Percentiles rank a stretch among this genome's conserved stretches.
Conservation (phyloP, 2,113 vertebrate species). For the Callaeas wilsoni region DNA sequence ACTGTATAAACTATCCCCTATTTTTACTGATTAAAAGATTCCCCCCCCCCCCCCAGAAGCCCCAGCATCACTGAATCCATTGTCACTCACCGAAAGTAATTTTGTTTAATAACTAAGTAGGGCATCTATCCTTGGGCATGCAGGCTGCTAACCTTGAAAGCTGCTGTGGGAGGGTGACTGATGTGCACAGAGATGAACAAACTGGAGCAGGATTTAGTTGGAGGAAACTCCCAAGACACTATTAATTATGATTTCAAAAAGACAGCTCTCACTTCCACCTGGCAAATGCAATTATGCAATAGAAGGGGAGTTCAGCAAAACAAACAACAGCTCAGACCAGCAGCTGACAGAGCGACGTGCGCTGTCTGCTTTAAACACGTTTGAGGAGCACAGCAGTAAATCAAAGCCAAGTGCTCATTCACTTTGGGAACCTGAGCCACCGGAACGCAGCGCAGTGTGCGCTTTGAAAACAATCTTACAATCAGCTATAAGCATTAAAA, state of each 20-base stretch:
- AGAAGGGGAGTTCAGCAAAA: background rate
- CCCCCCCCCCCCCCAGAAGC: background rate
- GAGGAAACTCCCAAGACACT: background rate
- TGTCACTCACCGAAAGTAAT: background rate
- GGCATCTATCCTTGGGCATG: background rate
- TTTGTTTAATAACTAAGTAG: background rate
- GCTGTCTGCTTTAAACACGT: background rate
- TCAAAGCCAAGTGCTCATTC: background rate
- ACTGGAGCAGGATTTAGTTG: background rate
- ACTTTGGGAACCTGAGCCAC: background rate
- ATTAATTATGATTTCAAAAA: conserved; percentile 14
- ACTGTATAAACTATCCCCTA: background rate
- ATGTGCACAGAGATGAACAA: background rate
- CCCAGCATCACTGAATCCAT: background rate
- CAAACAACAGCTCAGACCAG: background rate
- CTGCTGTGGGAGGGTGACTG: background rate
- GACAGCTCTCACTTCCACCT: conserved; percentile 3
- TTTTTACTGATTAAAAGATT: background rate
- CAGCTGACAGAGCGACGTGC: background rate
- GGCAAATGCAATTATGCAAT: background rate
- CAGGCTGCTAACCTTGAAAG: conserved; percentile 17
- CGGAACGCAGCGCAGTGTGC: background rate
- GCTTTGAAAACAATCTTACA: background rate
- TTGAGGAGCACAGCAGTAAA: background rate
- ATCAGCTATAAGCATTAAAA: background rate